These are phyloP conservation scores for Dicycla oo DNA, from an alignment of 2,888 invertebrate species.

Conservation along the genomic window DNA sequence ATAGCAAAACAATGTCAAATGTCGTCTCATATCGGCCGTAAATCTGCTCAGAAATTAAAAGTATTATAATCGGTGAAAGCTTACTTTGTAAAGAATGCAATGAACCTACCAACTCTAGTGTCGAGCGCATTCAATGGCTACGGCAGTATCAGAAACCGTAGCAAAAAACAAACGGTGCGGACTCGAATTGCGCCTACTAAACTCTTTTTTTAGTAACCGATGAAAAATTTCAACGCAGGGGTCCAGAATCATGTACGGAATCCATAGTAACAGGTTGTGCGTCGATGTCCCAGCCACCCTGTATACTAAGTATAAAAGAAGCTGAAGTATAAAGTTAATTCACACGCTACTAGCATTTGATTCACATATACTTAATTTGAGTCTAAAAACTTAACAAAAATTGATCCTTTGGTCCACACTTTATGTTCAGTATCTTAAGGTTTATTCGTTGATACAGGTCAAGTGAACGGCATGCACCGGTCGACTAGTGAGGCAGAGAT, in stretches of 20 bases:
- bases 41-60: no score
- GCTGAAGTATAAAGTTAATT: neutral
- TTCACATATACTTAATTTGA: neutral
- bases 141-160: no score
- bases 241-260: neutral
- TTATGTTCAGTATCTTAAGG: neutral
- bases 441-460: slow-evolving; percentile 69
- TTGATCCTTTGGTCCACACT: slow-evolving; percentile 25
- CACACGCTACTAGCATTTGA: slow-evolving; percentile 6
- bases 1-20: no score
- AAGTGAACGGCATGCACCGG: slow-evolving; percentile 91
- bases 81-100: no score
- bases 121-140: no score
- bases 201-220: no score
- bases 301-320: neutral
- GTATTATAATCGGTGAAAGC: no score
- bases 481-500: slow-evolving; percentile 95
- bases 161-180: no score
- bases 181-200: no score
- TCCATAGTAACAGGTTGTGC: neutral
- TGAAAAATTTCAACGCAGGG: neutral
- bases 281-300: neutral
- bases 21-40: no score
- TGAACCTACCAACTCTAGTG: no score
- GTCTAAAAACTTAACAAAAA: neutral